phyloP scores from a whole-genome alignment of 2,888 invertebrate genomes.

The Schizaphis graminum region DNA sequence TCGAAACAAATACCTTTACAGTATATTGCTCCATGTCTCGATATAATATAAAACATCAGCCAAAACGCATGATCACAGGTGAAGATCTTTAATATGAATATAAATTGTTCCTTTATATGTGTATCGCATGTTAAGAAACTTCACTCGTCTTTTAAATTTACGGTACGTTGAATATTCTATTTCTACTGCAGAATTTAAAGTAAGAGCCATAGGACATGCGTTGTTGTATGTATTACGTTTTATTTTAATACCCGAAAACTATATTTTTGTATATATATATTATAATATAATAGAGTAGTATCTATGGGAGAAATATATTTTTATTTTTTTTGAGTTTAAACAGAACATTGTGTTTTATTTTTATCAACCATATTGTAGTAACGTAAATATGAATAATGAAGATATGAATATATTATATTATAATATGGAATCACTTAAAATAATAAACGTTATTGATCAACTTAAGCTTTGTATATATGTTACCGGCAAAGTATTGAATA shows the following conservation, averaged over 20 bases:
- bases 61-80: neutral
- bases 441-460: neutral
- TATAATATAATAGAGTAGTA: neutral
- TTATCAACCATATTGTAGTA: neutral
- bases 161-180: neutral
- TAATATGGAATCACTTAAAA: neutral
- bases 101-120: neutral
- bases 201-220: neutral
- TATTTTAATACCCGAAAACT: neutral
- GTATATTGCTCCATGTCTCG: neutral
- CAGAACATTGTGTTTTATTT: neutral
- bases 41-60: neutral
- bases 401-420: neutral
- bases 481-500: too few relatives aligned
- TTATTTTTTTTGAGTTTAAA: neutral
- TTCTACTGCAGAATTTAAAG: neutral
- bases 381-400: neutral
- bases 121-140: neutral
- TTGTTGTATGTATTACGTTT: neutral
- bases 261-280: neutral
- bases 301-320: neutral
- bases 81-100: neutral
- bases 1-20: neutral
- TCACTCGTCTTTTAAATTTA: neutral
- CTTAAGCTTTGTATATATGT: neutral